Base-by-base conservation (phyloP, 2,797 vertebrate genomes). In the Danio aesculapii region DNA sequence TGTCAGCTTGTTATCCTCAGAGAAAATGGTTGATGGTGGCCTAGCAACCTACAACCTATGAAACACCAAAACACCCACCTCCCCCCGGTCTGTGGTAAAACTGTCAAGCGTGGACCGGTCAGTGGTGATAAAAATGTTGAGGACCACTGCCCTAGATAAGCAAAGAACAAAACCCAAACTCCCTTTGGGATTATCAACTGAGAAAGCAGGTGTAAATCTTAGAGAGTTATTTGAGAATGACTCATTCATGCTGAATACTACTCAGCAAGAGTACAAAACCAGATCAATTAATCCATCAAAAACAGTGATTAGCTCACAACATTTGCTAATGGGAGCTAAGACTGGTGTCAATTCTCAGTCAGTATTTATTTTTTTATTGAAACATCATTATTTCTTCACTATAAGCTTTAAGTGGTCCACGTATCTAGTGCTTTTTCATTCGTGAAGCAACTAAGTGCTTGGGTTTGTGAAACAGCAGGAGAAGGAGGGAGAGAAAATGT, bases 381-480 rank as follows among this genome's bases (percentile, higher is more conserved):
- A 41, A 70, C n/a, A n/a, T 6, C 4, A 13, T 67, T 53, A 16
- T 4, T 55, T 70, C 10, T 52, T 6, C 39, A 8, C 39, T n/a
- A 69, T 69, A 21, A 58, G 17, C 11, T 1, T 66, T 76, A 61
- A 16, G 49, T 16, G 17, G 49, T 52, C 39, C 10, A 39, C 43
- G 41, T 17, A 3, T 46, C 3, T 58, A 19, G 11, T 1, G 13
- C 17, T 58, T 68, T 76, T 69, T 59, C 44, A 43, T 69, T 61
- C 46, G 75, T 77, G 41, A 55, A 77, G 63, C 19, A 77, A 52
- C 30, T 62, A 16, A n/a, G 19, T 13, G 11, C 8, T 79, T 70
- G 14, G 19, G 12, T 21, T 70, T 70, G 19, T 43, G 39, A 75
- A 77, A 47, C 50, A 67, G 13, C 21, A 17, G 62, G 50, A 30